Base-by-base conservation (phyloP, 2,113 vertebrate species). In the Petroica traversi region DNA sequence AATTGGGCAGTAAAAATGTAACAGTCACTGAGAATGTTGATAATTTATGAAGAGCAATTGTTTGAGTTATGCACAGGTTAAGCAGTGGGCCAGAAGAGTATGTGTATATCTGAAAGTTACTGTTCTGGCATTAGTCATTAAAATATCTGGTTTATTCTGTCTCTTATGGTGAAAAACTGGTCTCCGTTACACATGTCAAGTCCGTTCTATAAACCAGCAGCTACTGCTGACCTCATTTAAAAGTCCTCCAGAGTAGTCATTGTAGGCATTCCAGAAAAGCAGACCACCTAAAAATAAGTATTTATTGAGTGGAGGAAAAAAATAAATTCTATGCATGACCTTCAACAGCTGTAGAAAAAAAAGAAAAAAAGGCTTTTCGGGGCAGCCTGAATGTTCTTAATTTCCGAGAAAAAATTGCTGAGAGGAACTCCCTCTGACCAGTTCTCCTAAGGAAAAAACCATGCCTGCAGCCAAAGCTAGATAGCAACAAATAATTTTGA, bases 151-250 rank as follows among this genome's bases (percentile, higher is more conserved):
- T 80, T 94, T 92, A 82, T 86, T 93, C 77, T 84, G 49, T 73
- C 64, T 84, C 43, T 79, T 33, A 40, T 16, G 73, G 88, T 92
- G 84, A 89, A 81, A 93, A 89, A 61, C 43, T 91, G 36, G 79
- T 80, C 41, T 84, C 51, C 0, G 0, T 36, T 88, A 57, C 81
- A 79, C 19, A 74, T 59, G 89, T 91, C 96, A 95, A 63, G 29
- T 51, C 75, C 66, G 29, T 51, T 84, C 89, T 72, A 88, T 97
- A 96, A 97, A 86, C 49, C 69, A 89, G 71, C 81, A 83, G 69
- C 84, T 73, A 84, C 86, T 91, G 87, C 80, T 94, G 95, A 95
- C 74, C 74, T 96, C 92, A 95, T 96, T 92, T 96, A 96, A 92
- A 84, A 95, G 92, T 83, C 29, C 92, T 96, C 69, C 81, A 75